Conservation (phyloP, 2,888 invertebrate species). For the Eumacrocentrus americanus region DNA sequence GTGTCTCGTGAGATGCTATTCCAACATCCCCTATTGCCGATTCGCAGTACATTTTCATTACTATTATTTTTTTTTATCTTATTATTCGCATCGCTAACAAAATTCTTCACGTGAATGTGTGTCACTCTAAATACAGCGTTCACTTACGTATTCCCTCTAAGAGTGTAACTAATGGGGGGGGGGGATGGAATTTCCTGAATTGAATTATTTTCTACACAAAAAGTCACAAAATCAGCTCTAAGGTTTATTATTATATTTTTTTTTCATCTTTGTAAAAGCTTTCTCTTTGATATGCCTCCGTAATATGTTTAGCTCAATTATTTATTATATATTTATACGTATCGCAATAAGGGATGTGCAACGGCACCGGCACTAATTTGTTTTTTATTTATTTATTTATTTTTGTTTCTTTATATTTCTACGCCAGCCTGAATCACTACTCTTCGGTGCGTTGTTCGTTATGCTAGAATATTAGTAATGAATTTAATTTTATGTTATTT, state of each 20-base stretch:
- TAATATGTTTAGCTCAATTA: background rate
- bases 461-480: slow-evolving; percentile 38
- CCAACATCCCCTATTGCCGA: slow-evolving; percentile 38
- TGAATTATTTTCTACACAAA: no score
- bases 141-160: no score
- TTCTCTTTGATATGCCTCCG: background rate
- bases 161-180: no score
- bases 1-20: slow-evolving; percentile 35
- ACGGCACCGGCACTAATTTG: slow-evolving; percentile 39
- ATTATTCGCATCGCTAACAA: slow-evolving; percentile 19
- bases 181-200: no score
- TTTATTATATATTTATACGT: slow-evolving; percentile 19
- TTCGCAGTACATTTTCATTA: slow-evolving; percentile 26
- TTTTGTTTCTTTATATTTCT: slow-evolving; percentile 32
- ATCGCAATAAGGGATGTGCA: slow-evolving; percentile 39
- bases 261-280: background rate
- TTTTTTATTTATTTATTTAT: slow-evolving; percentile 22
- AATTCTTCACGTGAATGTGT: no score
- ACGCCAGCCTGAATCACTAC: slow-evolving; percentile 36
- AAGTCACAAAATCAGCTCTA: background rate
- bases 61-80: slow-evolving; percentile 27
- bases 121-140: no score
- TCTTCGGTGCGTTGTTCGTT: slow-evolving; percentile 35
- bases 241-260: background rate
- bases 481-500: slow-evolving; percentile 30